A percentile compares a stretch with the other conserved stretches of the same genome.
phyloP scores from a whole-genome alignment of 2,113 vertebrate species.

The Protobothrops mucrosquamatus region DNA sequence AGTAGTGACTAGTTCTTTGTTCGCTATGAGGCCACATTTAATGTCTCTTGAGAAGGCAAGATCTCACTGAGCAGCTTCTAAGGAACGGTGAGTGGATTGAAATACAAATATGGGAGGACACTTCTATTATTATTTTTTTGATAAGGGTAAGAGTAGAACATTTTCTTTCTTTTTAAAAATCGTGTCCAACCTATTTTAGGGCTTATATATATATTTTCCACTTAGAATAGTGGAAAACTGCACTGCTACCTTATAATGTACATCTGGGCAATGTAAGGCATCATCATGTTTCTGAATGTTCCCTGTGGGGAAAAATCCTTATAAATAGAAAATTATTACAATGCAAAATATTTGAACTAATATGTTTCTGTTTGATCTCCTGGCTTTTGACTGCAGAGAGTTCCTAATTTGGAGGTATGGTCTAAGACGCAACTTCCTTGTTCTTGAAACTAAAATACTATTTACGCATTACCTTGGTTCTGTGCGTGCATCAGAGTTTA shows the following conservation, averaged over 20 bases:
- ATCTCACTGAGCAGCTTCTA: neutral
- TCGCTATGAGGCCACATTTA: neutral
- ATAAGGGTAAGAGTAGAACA: neutral
- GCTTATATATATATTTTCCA: neutral
- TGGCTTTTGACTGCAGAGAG: neutral
- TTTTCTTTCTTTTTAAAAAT: neutral
- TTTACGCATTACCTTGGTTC: neutral
- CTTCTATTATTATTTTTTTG: neutral
- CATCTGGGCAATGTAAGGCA: neutral
- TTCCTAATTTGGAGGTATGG: neutral
- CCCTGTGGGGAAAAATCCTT: neutral
- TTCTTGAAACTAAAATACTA: neutral
- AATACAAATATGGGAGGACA: neutral
- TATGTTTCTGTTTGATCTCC: neutral
- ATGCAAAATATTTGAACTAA: neutral
- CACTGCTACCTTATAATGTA: neutral
- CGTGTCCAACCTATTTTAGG: neutral
- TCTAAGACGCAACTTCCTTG: neutral
- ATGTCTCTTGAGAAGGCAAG: neutral
- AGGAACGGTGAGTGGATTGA: neutral
- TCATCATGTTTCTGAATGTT: neutral
- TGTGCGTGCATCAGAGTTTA: no score
- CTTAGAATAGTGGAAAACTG: neutral
- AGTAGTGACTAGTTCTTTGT: neutral
- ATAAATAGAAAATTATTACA: neutral